Percentiles rank a stretch among this genome's conserved stretches.
phyloP scores from a whole-genome alignment of 2,888 invertebrate species.

The Xylota segnis region DNA sequence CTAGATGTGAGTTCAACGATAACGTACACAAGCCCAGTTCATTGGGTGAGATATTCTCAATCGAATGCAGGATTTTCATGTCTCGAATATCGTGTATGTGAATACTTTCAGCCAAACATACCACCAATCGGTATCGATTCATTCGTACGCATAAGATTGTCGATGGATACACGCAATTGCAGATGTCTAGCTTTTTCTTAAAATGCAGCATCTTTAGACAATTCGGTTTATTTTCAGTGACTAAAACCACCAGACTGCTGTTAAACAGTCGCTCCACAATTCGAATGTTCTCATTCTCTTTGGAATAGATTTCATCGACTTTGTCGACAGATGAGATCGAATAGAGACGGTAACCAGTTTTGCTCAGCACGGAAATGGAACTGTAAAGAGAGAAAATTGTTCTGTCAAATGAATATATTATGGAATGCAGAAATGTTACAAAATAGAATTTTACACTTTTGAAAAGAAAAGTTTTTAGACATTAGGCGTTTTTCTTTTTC shows the following conservation, averaged over 20 bases:
- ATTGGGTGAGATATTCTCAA: constrained; percentile 82
- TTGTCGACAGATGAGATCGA: constrained; percentile 82
- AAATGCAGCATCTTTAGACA: constrained; percentile 84
- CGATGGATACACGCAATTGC: constrained; percentile 84
- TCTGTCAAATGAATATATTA: not conserved
- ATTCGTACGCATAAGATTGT: constrained; percentile 83
- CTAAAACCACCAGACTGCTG: constrained; percentile 83
- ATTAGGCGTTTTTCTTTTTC: too few species aligned
- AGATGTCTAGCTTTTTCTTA: constrained; percentile 84
- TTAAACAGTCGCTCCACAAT: constrained; percentile 84
- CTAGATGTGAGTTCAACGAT: constrained; percentile 83
- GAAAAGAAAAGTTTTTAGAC: too few species aligned
- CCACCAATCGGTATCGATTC: constrained; percentile 83
- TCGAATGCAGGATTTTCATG: constrained; percentile 84
- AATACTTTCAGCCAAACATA: constrained; percentile 83
- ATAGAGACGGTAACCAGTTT: constrained; percentile 82
- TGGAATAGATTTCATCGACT: constrained; percentile 84
- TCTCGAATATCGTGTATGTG: constrained; percentile 84
- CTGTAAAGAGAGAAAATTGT: constrained; percentile 78
- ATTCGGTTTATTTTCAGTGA: constrained; percentile 83
- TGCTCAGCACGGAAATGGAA: constrained; percentile 82
- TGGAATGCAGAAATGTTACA: too few species aligned
- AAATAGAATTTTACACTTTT: too few species aligned
- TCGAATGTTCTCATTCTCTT: constrained; percentile 83
- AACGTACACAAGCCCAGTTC: constrained; percentile 83